A percentile compares a stretch with the other conserved stretches of the same genome.
Evolutionary conservation across 2,113 vertebrate species (phyloP).

Genomic region (Pterophyllum scalare): DNA sequence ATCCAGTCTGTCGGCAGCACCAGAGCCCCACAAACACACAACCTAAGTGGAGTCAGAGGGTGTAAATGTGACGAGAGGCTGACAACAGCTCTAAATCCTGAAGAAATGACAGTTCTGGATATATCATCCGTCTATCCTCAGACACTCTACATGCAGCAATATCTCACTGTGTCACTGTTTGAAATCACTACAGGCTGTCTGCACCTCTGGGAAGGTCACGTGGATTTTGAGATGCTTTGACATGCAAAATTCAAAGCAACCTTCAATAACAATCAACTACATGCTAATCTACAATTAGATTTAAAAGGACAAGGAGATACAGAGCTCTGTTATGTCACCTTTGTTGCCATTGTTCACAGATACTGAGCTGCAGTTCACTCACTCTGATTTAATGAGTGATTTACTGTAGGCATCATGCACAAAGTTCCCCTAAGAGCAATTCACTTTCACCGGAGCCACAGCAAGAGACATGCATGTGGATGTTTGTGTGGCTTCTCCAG

Average conservation of each 20-base stretch:
- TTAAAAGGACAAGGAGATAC: not conserved
- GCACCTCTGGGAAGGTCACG: not conserved
- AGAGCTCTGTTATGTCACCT: not conserved
- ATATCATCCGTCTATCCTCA: not conserved
- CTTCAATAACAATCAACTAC: not conserved
- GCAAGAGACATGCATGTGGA: not conserved
- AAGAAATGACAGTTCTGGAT: not conserved
- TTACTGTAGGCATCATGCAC: not conserved
- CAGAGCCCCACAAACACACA: not conserved
- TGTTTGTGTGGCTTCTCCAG: not conserved
- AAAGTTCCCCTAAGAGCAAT: not conserved
- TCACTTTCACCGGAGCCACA: not conserved
- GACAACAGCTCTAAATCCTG: not conserved
- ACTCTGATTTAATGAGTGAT: not conserved
- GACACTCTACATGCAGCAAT: not conserved
- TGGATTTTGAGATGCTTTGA: not conserved
- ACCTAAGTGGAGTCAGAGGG: not conserved
- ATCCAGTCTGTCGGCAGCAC: not conserved
- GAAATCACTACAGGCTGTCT: not conserved
- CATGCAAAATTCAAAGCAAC: conserved; percentile 24
- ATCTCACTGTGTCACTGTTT: not conserved
- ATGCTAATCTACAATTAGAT: not conserved
- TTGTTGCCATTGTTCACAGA: not conserved
- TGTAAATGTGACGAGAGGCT: not conserved
- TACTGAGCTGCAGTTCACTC: not conserved